phyloP scores from a whole-genome alignment of 2,797 vertebrate species.

The Gambelia wislizenii region DNA sequence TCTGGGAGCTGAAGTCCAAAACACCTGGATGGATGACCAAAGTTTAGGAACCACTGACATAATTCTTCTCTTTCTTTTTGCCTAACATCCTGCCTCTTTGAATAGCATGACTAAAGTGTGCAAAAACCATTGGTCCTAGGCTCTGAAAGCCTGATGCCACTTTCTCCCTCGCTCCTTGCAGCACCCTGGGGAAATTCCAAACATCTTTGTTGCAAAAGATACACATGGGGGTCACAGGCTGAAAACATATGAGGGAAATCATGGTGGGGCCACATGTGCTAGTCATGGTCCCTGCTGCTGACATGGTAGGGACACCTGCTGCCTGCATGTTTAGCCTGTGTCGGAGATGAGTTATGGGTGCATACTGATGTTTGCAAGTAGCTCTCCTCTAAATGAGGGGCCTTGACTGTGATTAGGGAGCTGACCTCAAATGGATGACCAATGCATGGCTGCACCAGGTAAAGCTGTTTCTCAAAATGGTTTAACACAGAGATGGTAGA shows the following conservation, averaged over 20 bases:
- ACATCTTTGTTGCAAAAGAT: neutral
- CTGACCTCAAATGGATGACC: neutral
- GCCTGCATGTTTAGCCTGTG: neutral
- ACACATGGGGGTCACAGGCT: neutral
- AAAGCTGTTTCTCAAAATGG: neutral
- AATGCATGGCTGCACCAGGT: neutral
- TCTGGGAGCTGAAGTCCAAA: no score
- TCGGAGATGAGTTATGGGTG: neutral
- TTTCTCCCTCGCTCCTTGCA: no score
- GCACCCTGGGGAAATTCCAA: neutral
- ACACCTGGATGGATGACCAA: no score
- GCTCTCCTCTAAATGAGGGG: neutral
- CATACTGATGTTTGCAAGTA: neutral
- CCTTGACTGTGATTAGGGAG: neutral
- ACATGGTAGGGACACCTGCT: neutral
- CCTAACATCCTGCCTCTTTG: neutral
- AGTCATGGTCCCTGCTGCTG: neutral
- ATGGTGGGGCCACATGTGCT: neutral
- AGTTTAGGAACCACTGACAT: no score
- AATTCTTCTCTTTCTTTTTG: no score
- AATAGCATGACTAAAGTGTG: neutral
- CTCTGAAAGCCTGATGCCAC: neutral
- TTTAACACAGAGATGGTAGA: neutral
- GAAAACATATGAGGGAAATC: neutral
- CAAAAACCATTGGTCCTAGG: neutral